A percentile compares a stretch with the other conserved stretches of the same genome.
Conservation (phyloP, 2,113 vertebrate genomes). For the Chaetodon auriga region DNA sequence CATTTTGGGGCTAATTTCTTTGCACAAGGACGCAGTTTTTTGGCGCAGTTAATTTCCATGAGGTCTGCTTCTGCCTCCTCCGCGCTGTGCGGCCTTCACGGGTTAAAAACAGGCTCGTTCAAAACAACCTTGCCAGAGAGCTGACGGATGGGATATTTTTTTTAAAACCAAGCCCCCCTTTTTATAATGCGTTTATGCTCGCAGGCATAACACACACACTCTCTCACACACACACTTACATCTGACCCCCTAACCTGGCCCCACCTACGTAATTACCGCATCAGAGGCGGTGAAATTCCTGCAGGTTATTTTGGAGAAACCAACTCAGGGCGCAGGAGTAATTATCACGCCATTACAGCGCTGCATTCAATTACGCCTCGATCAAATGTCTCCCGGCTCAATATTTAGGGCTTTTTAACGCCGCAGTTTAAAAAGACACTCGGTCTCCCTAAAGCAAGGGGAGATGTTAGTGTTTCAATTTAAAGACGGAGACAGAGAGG, state of each 20-base stretch:
- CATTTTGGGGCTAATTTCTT: background rate
- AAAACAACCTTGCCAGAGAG: constrained; percentile 70
- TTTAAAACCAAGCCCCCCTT: background rate
- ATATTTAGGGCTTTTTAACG: constrained; percentile 61
- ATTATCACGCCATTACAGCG: constrained; percentile 80
- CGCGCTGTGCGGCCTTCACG: constrained; percentile 51
- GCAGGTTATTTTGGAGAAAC: constrained; percentile 80
- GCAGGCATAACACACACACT: constrained; percentile 49
- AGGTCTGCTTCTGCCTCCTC: background rate
- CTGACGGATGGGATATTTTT: background rate
- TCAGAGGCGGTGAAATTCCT: constrained; percentile 82
- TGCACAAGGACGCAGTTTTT: constrained; percentile 28
- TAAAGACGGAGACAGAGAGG: constrained; percentile 61
- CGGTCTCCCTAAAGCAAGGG: constrained; percentile 64
- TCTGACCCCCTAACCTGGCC: constrained; percentile 84
- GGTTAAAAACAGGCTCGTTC: constrained; percentile 37
- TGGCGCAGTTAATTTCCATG: constrained; percentile 29
- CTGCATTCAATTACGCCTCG: constrained; percentile 79
- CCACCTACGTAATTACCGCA: constrained; percentile 85
- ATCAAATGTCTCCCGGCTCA: constrained; percentile 73
- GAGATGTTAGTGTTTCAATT: constrained; percentile 70
- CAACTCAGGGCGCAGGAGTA: constrained; percentile 71
- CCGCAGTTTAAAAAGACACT: constrained; percentile 57
- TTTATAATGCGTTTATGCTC: constrained; percentile 64
- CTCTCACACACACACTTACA: constrained; percentile 60